Evolutionary conservation across 2,888 invertebrate species (phyloP).

Genomic region (Ormia ochracea): DNA sequence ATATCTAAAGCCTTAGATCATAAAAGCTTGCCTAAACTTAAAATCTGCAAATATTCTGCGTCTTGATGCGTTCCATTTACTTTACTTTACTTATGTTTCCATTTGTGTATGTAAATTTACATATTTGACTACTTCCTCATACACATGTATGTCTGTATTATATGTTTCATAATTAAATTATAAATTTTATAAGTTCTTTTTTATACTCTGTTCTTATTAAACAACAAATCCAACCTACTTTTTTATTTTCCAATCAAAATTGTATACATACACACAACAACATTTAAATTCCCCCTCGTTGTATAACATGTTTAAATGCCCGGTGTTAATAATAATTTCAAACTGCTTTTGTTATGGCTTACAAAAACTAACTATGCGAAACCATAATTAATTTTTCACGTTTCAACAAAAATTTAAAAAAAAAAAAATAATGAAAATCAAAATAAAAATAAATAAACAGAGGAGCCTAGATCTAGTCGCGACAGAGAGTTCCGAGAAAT

Average conservation of each 20-base stretch:
- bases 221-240: constrained; percentile 40
- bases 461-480: not conserved
- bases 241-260: constrained; percentile 43
- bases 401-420: not conserved
- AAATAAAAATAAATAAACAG: not conserved
- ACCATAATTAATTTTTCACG: constrained; percentile 5
- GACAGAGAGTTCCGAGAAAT: constrained; percentile 65
- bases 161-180: constrained; percentile 37
- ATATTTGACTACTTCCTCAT: constrained; percentile 1
- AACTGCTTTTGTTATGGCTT: constrained; percentile 53
- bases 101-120: constrained; percentile 19
- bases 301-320: constrained; percentile 15
- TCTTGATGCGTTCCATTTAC: not conserved
- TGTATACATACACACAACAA: constrained; percentile 31
- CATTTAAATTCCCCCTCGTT: constrained; percentile 3
- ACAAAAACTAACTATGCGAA: not conserved
- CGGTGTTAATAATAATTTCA: not conserved
- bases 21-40: constrained; percentile 14
- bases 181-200: constrained; percentile 34
- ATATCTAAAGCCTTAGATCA: not conserved
- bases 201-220: constrained; percentile 43
- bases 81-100: not conserved
- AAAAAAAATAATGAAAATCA: not conserved
- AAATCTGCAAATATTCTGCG: not conserved
- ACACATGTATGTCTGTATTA: not conserved